Conservation (phyloP, 2,113 vertebrate genomes). For the Glareola pratincola region DNA sequence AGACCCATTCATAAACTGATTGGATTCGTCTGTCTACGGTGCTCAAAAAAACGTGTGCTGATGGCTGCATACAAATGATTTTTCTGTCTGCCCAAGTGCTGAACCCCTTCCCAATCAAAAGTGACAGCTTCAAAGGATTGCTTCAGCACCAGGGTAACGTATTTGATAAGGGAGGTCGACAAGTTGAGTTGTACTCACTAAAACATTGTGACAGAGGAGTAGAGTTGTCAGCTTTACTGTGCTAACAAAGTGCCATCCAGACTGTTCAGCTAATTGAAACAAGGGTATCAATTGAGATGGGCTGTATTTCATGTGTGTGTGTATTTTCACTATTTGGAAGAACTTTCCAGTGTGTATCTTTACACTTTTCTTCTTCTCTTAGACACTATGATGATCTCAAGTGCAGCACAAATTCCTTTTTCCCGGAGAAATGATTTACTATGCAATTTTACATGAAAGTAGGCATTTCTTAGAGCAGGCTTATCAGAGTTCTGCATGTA, state of each 20-base stretch:
- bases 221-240: not conserved
- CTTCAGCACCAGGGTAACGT: not conserved
- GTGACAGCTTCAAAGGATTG: not conserved
- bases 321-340: not conserved
- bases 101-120: not conserved
- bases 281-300: not conserved
- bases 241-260: not conserved
- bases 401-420: not conserved
- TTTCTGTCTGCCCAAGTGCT: not conserved
- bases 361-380: not conserved
- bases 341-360: not conserved
- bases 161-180: not conserved
- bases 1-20: not conserved
- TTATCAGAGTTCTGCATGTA: slow-evolving; percentile 16
- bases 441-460: slow-evolving; percentile 1
- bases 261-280: not conserved
- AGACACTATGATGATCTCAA: not conserved
- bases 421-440: not conserved
- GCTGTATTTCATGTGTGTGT: not conserved
- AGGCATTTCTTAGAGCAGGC: not conserved
- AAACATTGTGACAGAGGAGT: not conserved
- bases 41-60: not conserved
- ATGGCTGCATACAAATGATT: not conserved
- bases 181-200: not conserved
- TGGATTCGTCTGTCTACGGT: not conserved